These are phyloP conservation scores for Podarcis raffonei DNA, from an alignment of 2,113 vertebrate genomes.

Conservation along the genomic window DNA sequence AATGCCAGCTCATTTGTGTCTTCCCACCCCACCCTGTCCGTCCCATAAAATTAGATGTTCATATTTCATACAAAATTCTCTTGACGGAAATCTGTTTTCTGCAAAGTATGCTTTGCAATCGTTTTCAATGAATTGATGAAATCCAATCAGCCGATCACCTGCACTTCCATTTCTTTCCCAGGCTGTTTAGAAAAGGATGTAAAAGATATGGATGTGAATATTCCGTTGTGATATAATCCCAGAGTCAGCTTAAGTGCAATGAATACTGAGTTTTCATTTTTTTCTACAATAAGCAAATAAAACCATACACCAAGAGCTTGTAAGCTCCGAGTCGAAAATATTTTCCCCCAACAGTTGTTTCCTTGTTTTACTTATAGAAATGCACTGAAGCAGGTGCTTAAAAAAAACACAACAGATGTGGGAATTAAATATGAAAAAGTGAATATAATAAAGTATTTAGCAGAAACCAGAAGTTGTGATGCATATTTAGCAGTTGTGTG, in stretches of 20 bases:
- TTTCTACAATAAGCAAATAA: slow-evolving; percentile 27
- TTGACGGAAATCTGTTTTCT: slow-evolving; percentile 65
- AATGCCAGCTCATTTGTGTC: slow-evolving; percentile 39
- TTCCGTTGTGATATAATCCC: slow-evolving; percentile 71
- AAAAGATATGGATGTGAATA: slow-evolving; percentile 66
- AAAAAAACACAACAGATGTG: background rate
- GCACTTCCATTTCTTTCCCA: slow-evolving; percentile 76
- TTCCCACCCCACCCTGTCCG: too few species aligned
- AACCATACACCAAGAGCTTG: slow-evolving; percentile 31
- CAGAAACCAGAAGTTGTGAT: background rate
- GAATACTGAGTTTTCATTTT: slow-evolving; percentile 72
- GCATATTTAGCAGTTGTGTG: background rate
- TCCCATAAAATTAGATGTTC: slow-evolving; percentile 53
- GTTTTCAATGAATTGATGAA: slow-evolving; percentile 64
- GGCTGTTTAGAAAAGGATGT: slow-evolving; percentile 63
- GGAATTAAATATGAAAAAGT: background rate
- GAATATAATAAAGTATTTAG: background rate
- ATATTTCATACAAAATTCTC: slow-evolving; percentile 69
- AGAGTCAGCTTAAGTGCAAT: slow-evolving; percentile 76
- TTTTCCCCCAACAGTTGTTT: slow-evolving; percentile 19
- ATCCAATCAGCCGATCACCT: slow-evolving; percentile 74
- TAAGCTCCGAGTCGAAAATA: slow-evolving; percentile 12
- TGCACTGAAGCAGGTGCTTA: background rate
- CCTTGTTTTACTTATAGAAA: slow-evolving; percentile 7
- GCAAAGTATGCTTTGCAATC: slow-evolving; percentile 59